Base-by-base conservation (phyloP, 2,113 vertebrate genomes). In the Perognathus longimembris region DNA sequence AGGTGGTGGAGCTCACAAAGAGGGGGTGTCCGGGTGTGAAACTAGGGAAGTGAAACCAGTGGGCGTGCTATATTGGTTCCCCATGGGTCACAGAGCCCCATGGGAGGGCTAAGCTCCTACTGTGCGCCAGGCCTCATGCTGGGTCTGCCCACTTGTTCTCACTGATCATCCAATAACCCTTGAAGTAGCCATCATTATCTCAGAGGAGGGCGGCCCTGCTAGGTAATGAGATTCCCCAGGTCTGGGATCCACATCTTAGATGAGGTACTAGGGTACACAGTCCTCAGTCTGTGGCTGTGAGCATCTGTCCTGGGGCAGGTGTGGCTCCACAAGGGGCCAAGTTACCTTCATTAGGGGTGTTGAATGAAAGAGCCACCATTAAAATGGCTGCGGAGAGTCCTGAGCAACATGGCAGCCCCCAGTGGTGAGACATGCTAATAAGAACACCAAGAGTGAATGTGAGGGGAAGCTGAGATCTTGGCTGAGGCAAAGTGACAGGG, bases 1-100 rank as follows among this genome's bases (percentile, higher is more conserved):
- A 80, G 54, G 66, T 69, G 70, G 14, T 24, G 24, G 69, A 15
- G 57, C 3, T 82, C 61, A 38, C 66, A 63, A 76, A 22, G 26
- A 54, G 73, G 4, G 50, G 14, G 15, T 61, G n/a, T 34, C 45
- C 36, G 82, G 59, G 59, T 18, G 7, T 81, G 54, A 85, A 95
- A 90, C 38, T 66, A 90, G 91, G 75, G 92, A 94, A 93, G 20
- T 63, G 88, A 90, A 93, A 94, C 78, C 30, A 45, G 38, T 22
- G 38, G 22, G 26, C 4, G 18, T 30, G 32, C 36, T 79, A 10
- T 76, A n/a, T 91, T 86, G 61, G 32, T 66, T n/a, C 30, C 40
- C 54, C 67, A 1, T 90, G 92, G 94, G 85, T 94, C 93, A 83
- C 66, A 20, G 71, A 92, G 50, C 81, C 40, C 50, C 9, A 11